Evolutionary conservation across 2,888 invertebrate genomes (phyloP).

Genomic region (Athalia circularis): DNA sequence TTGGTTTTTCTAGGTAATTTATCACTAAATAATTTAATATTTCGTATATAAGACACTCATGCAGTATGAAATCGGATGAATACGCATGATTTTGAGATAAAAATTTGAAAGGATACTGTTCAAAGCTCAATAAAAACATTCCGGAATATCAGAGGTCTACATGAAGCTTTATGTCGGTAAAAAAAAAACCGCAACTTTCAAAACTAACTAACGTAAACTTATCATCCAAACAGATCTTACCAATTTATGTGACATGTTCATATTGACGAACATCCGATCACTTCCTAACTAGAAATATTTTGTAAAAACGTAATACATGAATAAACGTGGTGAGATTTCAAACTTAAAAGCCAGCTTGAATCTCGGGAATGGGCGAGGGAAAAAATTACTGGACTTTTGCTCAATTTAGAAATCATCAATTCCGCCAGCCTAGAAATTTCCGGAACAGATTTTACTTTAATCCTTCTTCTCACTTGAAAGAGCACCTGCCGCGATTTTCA

Average conservation of each 20-base stretch:
- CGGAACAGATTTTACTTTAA: conserved; percentile 51
- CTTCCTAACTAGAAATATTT: background rate
- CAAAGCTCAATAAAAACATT: conserved; percentile 21
- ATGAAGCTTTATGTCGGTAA: background rate
- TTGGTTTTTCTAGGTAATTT: conserved; percentile 9
- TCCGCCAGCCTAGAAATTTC: conserved; percentile 25
- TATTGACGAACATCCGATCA: background rate
- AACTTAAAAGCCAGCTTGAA: conserved; percentile 33
- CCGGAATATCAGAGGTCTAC: background rate
- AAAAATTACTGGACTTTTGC: background rate
- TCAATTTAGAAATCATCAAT: conserved; percentile 21
- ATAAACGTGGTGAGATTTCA: conserved; percentile 25
- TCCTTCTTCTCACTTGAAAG: conserved; percentile 63
- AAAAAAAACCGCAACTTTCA: background rate
- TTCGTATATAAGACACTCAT: background rate
- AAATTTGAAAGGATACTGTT: background rate
- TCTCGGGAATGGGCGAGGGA: conserved; percentile 36
- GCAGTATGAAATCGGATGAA: background rate
- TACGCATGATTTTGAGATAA: conserved; percentile 24
- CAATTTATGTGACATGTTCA: conserved; percentile 8
- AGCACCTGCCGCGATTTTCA: conserved; percentile 62
- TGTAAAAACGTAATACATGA: conserved; percentile 19
- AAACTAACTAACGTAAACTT: conserved; percentile 3
- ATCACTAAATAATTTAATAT: background rate
- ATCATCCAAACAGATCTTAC: conserved; percentile 12